Base-by-base conservation (phyloP, 2,797 vertebrate species). In the Intellagama lesueurii region DNA sequence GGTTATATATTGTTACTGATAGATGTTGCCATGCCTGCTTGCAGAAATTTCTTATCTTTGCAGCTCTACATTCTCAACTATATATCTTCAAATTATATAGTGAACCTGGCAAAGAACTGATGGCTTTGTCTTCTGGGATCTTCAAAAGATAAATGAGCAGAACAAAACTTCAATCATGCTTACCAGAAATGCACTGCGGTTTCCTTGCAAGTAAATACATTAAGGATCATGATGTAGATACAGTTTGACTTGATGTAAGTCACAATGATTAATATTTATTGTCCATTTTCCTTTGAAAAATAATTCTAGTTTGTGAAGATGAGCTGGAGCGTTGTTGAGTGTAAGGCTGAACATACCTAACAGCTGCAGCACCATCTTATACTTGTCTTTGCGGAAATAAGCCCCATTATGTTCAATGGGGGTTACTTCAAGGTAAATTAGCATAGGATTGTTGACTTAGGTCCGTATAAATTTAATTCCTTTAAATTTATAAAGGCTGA, bases 41-140 rank as follows among this genome's bases (percentile, higher is more conserved):
- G 19, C 1, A 80, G 60, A 66, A 12, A 2, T 12, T 0, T 1
- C 0, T 0, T 2, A 60, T 22, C 9, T 14, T 68, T 2, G 7
- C 1, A 47, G 75, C 40, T 26, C 24, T 47, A 28, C 7, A 12
- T 77, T 2, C 6, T 5, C 16, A 1, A 81, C 89, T 83, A 70
- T 4, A 60, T 16, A 19, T 8, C 73, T 26, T 9, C 52, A 9
- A n/a, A 88, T 8, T 2, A 40, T 4, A 35, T 19, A 86, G 1
- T 60, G 28, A 5, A 82, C 76, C 40, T 80, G 52, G 49, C 35
- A 19, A 66, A 73, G 35, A 40, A 73, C 28, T 66, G 40, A 28
- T 47, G 19, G 56, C 7, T 35, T 66, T 77, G n/a, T 68, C 5
- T 47, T 7, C 11, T 78, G 35, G 40, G 17, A 80, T 49, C 24